phyloP scores from a whole-genome alignment of 2,797 vertebrate species.

The Enteromius radiatus region DNA sequence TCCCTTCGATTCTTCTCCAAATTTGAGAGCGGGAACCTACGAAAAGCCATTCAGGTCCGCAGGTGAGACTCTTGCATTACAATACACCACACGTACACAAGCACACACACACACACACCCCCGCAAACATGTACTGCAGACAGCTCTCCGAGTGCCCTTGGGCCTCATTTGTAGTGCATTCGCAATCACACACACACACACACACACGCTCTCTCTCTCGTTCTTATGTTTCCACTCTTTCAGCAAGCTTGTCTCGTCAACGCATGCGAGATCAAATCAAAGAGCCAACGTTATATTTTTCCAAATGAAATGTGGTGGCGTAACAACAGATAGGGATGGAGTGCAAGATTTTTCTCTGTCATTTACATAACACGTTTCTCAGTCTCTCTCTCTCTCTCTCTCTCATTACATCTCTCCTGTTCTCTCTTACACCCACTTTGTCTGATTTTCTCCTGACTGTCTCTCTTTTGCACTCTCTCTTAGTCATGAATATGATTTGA shows the following conservation, averaged over 20 bases:
- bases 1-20: slow-evolving; percentile 86
- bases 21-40: slow-evolving; percentile 92
- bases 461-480: slow-evolving; percentile 20
- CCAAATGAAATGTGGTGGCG: slow-evolving; percentile 7
- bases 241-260: slow-evolving; percentile 38
- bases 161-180: slow-evolving; percentile 47
- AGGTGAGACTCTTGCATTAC: slow-evolving; percentile 74
- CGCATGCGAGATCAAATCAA: slow-evolving; percentile 46
- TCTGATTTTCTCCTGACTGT: not conserved
- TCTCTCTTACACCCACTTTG: not conserved
- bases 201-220: slow-evolving; percentile 24
- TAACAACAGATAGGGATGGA: slow-evolving; percentile 36
- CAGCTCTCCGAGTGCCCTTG: slow-evolving; percentile 40
- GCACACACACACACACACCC: slow-evolving; percentile 14
- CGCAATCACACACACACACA: too few species aligned
- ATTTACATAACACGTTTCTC: slow-evolving; percentile 4
- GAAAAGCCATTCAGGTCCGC: slow-evolving; percentile 88
- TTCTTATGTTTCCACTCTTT: slow-evolving; percentile 16
- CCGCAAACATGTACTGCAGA: slow-evolving; percentile 23
- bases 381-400: not conserved
- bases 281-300: slow-evolving; percentile 25
- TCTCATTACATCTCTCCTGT: not conserved
- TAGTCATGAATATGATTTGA: slow-evolving; percentile 91
- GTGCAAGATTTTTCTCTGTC: slow-evolving; percentile 23
- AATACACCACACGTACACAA: slow-evolving; percentile 15